These are phyloP conservation scores for Petrophora chlorosata DNA, from an alignment of 2,888 invertebrate species.

Conservation along the genomic window DNA sequence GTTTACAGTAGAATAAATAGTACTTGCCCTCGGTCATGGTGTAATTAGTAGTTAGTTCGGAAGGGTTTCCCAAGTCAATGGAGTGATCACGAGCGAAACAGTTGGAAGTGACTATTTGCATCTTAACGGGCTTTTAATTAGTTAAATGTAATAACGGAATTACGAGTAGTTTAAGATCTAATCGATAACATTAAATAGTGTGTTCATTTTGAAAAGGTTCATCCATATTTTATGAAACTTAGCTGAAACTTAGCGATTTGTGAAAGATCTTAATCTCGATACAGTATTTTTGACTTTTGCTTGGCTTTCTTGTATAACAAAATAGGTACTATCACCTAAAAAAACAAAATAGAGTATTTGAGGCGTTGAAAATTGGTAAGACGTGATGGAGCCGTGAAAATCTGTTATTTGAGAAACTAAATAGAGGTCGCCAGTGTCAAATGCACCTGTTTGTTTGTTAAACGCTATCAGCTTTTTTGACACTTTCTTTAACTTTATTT, in stretches of 20 bases:
- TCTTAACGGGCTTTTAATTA: constrained; percentile 59
- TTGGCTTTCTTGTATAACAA: too few relatives aligned
- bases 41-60: constrained; percentile 27
- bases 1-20: constrained; percentile 32
- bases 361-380: constrained; percentile 23
- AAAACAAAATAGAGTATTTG: constrained; percentile 25
- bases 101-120: constrained; percentile 54
- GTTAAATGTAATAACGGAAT: constrained; percentile 7
- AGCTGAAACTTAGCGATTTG: too few relatives aligned
- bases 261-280: too few relatives aligned
- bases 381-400: constrained; percentile 33
- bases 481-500: too few relatives aligned
- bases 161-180: too few relatives aligned
- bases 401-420: constrained; percentile 21
- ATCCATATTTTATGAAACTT: too few relatives aligned
- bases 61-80: constrained; percentile 41
- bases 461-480: too few relatives aligned
- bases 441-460: constrained; percentile 10
- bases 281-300: too few relatives aligned
- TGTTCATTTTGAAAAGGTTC: too few relatives aligned
- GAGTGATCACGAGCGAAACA: constrained; percentile 53
- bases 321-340: background rate
- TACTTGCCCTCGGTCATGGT: background rate
- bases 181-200: too few relatives aligned
- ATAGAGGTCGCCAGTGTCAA: constrained; percentile 15